Base-by-base conservation (phyloP, 2,888 invertebrate genomes). In the Celastrina argiolus region DNA sequence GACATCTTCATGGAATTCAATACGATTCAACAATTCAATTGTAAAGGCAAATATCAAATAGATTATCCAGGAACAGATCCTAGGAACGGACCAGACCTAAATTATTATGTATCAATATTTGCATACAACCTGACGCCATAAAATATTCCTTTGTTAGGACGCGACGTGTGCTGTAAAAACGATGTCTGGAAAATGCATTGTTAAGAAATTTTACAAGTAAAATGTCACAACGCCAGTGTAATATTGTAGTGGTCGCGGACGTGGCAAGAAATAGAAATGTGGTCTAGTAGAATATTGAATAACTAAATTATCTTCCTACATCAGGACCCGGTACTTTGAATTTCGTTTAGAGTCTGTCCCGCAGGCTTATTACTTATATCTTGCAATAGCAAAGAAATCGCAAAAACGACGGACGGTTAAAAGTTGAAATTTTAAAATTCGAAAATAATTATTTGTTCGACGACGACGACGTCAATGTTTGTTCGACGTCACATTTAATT, bases 131-230 rank as follows among this genome's bases (percentile, higher is more conserved):
- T 59, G 59, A 34, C 59, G 59, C 34, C 31, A 16, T 34, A 59
- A 59, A 31, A 58, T 58, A 58, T 58, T 59, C 59, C 59, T 34
- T 59, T 59, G 31, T 59, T 51, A 51, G 51, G 51, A 51, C 10
- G 36, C 36, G 36, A 36, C 51, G 51, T 51, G 51, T 51, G 12
- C 22, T 51, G 51, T 51, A 51, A 51, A 51, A 51, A 51, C 22
- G 51, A 51, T 51, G 51, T 16, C 51, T 22, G 51, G 51, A 51
- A 51, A 51, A 51, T 51, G 51, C 51, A 26, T 51, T 51, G 51
- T 51, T 51, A 51, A 18, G 51, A 10, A 51, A 51, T 51, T 51
- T 51, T 51, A 51, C 51, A 51, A 51, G 51, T 51, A 26, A 51
- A 51, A 51, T 51, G 51, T 51, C 51, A 51, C 51, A 51, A 51